Evolutionary conservation across 2,888 invertebrate species (phyloP).

Genomic region (Nemoura dubitans): DNA sequence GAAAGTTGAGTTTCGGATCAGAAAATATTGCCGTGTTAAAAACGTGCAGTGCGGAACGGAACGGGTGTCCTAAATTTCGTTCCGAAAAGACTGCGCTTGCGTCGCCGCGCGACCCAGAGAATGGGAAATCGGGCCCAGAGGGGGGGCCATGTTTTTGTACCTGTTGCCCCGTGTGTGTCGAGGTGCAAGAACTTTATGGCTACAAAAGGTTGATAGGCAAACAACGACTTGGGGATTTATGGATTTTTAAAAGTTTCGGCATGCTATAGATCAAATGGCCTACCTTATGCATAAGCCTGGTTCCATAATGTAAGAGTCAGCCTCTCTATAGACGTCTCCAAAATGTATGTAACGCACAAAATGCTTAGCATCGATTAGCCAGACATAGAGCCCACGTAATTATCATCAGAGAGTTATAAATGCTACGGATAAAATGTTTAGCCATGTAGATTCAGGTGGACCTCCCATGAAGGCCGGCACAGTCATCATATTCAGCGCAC

Average conservation of each 20-base stretch:
- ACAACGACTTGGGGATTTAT: background rate
- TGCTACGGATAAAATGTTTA: conserved; percentile 24
- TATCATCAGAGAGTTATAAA: conserved; percentile 22
- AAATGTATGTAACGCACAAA: conserved; percentile 23
- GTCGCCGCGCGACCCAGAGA: background rate
- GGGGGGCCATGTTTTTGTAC: background rate
- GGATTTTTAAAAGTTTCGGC: conserved; percentile 22
- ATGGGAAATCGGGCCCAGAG: background rate
- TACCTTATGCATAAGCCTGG: background rate
- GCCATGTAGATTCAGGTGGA: conserved; percentile 27
- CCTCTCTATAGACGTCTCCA: background rate
- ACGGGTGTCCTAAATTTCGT: background rate
- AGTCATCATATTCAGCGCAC: background rate
- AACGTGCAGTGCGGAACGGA: background rate
- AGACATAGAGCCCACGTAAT: conserved; percentile 22
- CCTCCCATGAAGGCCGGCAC: conserved; percentile 27
- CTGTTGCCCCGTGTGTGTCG: background rate
- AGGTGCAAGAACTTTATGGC: conserved; percentile 29
- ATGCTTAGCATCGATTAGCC: conserved; percentile 34
- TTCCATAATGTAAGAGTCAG: background rate
- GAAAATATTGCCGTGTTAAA: background rate
- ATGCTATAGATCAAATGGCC: background rate
- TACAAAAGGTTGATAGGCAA: background rate
- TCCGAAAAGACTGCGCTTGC: background rate
- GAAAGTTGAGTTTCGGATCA: background rate